Evolutionary conservation across 2,113 vertebrate genomes (phyloP).

Genomic region (Tamias sibiricus): DNA sequence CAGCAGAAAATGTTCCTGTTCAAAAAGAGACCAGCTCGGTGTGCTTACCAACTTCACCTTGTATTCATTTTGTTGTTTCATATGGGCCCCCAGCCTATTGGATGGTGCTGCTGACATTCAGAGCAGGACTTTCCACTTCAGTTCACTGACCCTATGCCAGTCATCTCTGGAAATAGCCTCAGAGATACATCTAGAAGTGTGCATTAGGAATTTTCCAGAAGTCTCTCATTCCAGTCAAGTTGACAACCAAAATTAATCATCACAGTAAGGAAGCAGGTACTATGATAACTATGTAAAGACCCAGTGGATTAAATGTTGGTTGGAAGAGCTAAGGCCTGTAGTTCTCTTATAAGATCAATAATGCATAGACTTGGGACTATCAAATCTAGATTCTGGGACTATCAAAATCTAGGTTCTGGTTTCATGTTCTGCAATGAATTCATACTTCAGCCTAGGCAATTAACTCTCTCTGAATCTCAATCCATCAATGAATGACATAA

Average conservation of each 20-base stretch:
- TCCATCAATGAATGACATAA: background rate
- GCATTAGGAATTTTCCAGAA: background rate
- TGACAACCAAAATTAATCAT: background rate
- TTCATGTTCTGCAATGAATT: constrained; percentile 17
- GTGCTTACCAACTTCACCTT: background rate
- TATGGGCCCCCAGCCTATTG: background rate
- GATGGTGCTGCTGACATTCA: background rate
- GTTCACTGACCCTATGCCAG: background rate
- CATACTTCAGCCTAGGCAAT: background rate
- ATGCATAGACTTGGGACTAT: background rate
- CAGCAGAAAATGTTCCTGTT: background rate
- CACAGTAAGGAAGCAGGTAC: background rate
- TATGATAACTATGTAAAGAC: background rate
- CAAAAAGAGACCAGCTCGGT: background rate
- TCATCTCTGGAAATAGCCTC: background rate
- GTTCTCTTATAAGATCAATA: constrained; percentile 9
- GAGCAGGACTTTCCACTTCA: background rate
- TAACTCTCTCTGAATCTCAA: background rate
- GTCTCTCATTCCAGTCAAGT: background rate
- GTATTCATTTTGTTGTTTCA: background rate
- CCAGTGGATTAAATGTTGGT: background rate
- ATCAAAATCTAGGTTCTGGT: background rate
- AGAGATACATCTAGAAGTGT: background rate
- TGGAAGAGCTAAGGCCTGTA: background rate
- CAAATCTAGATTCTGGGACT: background rate